Evolutionary conservation across 2,888 invertebrate species (phyloP), one percentile per base, ranked within the genome.

Genomic region (Pediacus dermestoides): DNA sequence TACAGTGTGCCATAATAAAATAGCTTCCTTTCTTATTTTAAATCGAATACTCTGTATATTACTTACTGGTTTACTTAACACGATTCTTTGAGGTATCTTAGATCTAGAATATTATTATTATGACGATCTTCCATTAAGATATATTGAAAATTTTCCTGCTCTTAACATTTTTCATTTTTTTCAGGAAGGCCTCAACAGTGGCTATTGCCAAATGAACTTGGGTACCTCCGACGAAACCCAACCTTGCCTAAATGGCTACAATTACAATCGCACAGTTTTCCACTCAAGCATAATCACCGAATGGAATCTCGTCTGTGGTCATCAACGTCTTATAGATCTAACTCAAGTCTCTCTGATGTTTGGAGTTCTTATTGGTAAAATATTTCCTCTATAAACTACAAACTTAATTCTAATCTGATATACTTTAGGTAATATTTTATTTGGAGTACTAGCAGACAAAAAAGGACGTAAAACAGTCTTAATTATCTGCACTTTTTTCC

Each of bases 251-350:
- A 51, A 61, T 53, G 66, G 66, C 1, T 67, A 66, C 60, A 70
- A 73, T 32, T 84, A 80, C 53, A 78, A 85, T 50, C 66, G 61
- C 13, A 71, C 70, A 15, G 55, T 74, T 23, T 82, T 82, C 58
- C 67, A 60, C 21, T 74, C 78, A 27, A 82, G 78, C 6, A 82
- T 85, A 23, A 73, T 76, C 16, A 78, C 81, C 1, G 79, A 82
- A 64, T 82, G 79, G 79, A 61, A 78, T 64, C 68, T 82, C 45
- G 79, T 82, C 10, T 82, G 82, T 58, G 70, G 72, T 3, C 71
- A 70, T 28, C 74, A 73, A 54, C 73, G 75, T 69, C 62, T 76
- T 45, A 67, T 75, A 26, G 77, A 80, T 56, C 70, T 78, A 6
- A 72, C 78, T 2, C 81, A 81, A 60, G 72, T 74, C 18, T 64